Evolutionary conservation across 2,888 invertebrate species (phyloP), one percentile per base, ranked within the genome.

Genomic region (Podabrus alpinus): DNA sequence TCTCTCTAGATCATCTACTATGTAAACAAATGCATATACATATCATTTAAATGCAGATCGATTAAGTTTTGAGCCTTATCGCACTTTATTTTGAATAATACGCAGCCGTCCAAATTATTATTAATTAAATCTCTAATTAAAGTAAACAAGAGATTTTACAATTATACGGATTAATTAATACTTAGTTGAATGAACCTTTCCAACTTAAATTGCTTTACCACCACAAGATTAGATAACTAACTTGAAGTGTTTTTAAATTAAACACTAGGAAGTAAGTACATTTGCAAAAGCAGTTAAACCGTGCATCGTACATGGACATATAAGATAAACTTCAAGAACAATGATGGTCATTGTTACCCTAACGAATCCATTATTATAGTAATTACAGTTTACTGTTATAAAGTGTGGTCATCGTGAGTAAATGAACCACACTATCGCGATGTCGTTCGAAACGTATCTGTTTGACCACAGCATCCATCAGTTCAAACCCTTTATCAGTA

Each of bases 381-480:
- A 86, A 86, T 87, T 86, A 86, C 86, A 80, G 84, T 80, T 82
- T 81, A 82, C 80, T 81, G 83, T 84, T 84, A 85, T 85, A 86
- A 86, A 86, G 84, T 85, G 83, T 81, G 84, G 84, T 84, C 86
- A 86, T 86, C 84, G 84, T 80, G 82, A 82, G 81, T 84, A 85
- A 86, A 86, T 86, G 86, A 84, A 82, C 82, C 83, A 81, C 79
- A 81, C 83, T 85, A 85, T 84, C 85, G 82, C 83, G 82, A 84
- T 82, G 85, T 84, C 83, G 72, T 70, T 74, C 76, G 78, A 79
- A 81, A 81, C 81, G 80, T 79, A 75, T 64, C 59, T 59, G 61
- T 64, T 66, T 72, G 74, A 73, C 77, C 75, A 68, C 77, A 75
- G 61, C 73, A 79, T 80, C 76, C 78, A 79, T 80, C 79, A 78